Evolutionary conservation across 1,140 invertebrate species (phyloP).

Genomic region (Galleria mellonella): DNA sequence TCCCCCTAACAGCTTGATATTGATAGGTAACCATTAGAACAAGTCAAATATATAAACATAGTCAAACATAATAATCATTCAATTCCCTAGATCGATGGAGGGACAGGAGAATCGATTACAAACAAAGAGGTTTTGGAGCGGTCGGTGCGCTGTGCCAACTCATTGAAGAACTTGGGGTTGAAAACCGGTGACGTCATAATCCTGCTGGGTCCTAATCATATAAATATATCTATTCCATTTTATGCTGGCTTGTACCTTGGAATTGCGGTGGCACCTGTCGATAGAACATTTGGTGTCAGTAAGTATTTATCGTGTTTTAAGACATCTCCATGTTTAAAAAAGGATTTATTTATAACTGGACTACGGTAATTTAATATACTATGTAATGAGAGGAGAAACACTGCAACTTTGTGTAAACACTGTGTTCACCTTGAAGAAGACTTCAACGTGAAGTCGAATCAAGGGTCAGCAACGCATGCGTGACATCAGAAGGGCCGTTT

Average conservation of each 20-base stretch:
- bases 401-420: not conserved
- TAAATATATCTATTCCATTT: constrained; percentile 53
- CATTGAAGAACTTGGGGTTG: constrained; percentile 53
- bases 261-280: constrained; percentile 24
- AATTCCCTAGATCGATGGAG: constrained; percentile 55
- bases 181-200: constrained; percentile 55
- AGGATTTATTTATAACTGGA: not conserved
- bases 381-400: not conserved
- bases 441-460: too few relatives aligned
- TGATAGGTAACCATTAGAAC: too few relatives aligned
- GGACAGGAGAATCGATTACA: constrained; percentile 54
- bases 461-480: too few relatives aligned
- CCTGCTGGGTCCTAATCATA: constrained; percentile 49
- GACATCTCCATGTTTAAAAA: not conserved
- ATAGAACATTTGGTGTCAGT: constrained; percentile 26
- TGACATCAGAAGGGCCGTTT: too few relatives aligned
- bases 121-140: constrained; percentile 38
- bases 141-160: constrained; percentile 34
- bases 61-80: too few relatives aligned
- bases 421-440: too few relatives aligned
- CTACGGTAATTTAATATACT: not conserved
- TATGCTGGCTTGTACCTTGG: constrained; percentile 49
- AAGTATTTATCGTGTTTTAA: constrained; percentile 10
- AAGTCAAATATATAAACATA: too few relatives aligned
- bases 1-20: too few relatives aligned